Evolutionary conservation across 2,113 vertebrate species (phyloP).

Genomic region (Acinonyx jubatus): DNA sequence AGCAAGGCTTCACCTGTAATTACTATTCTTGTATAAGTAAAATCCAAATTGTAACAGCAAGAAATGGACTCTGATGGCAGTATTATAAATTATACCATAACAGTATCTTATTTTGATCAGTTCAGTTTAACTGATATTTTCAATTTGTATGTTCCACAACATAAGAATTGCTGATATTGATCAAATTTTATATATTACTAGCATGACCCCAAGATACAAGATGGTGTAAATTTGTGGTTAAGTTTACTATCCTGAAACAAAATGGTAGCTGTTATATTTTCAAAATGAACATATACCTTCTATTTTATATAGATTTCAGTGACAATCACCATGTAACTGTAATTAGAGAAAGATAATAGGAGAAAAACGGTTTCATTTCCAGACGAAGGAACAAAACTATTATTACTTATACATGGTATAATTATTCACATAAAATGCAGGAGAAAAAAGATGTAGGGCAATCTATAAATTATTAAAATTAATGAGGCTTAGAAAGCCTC

Average conservation of each 20-base stretch:
- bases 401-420: neutral
- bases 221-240: neutral
- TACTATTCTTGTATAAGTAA: neutral
- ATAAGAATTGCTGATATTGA: neutral
- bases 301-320: neutral
- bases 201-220: neutral
- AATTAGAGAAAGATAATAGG: neutral
- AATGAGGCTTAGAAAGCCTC: neutral
- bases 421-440: neutral
- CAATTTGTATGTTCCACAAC: neutral
- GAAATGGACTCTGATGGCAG: neutral
- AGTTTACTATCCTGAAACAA: neutral
- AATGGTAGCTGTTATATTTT: neutral
- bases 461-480: neutral
- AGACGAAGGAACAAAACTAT: conserved; percentile 31
- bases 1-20: neutral
- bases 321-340: neutral
- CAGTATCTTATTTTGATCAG: neutral
- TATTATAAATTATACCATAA: neutral
- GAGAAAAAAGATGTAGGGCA: neutral
- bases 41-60: neutral
- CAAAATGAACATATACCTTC: neutral
- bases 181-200: neutral
- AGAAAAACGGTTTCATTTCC: neutral
- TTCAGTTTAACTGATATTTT: neutral